Base-by-base conservation (phyloP, 1,140 invertebrate genomes). In the Scaptomyza hsui region DNA sequence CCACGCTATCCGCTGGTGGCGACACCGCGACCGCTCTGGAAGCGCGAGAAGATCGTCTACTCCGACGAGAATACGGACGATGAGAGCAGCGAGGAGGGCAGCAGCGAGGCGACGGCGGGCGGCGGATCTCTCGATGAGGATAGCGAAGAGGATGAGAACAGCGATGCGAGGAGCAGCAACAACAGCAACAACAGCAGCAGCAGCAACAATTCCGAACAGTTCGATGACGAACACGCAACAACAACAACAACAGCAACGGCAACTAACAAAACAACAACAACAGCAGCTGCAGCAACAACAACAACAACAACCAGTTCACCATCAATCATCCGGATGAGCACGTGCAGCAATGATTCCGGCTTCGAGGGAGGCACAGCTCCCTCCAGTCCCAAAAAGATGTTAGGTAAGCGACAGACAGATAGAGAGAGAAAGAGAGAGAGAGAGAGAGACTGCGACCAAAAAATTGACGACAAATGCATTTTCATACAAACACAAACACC, bases 11-110 rank as follows among this genome's bases (percentile, higher is more conserved):
- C 92, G 1, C 78, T 94, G 19, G 93, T 93, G 71, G 93, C 93
- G 15, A 94, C 93, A 37, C 93, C 93, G 13, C 92, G 93, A 62
- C 93, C 93, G 4, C 82, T 94, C 15, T 93, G 93, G 91, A 94
- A 94, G 75, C 89, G 86, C 6, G 89, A 91, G 21, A 90, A 90
- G 63, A 85, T 90, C 16, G 82, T 89, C 15, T 91, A 91, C 42
- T 82, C 88, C 0, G 85, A 89, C 51, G 89, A 90, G 65, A 90
- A 91, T 48, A 88, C 89, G 0, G 89, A 90, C 2, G 89, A 90
- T 39, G 89, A 90, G 59, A 89, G 74, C 61, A 85, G 77, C 5
- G 76, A 79, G 35, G 78, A 89, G 68, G 80, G 86, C 41, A 72
- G 86, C 41, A 72, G 60, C 52, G 64, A 52, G 48, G 68, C 37